phyloP scores from a whole-genome alignment of 2,888 invertebrate genomes.

The Lagria hirta region DNA sequence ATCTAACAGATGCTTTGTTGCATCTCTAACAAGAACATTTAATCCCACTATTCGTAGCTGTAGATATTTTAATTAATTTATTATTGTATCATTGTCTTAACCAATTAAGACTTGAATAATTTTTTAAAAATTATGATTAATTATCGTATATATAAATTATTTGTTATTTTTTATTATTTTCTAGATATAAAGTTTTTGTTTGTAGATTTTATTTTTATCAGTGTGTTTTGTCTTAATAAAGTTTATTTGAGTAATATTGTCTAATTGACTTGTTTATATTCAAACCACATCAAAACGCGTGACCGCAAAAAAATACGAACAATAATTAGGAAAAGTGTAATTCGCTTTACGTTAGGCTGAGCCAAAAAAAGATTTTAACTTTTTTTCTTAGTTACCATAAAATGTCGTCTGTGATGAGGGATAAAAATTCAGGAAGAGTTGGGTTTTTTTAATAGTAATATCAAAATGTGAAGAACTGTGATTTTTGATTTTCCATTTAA shows the following conservation, averaged over 20 bases:
- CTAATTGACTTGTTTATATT: no score
- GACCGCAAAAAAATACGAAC: no score
- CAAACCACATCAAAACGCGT: no score
- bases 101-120: slow-evolving; percentile 17
- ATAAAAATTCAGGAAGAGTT: no score
- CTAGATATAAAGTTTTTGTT: slow-evolving; percentile 36
- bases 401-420: no score
- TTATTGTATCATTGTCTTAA: slow-evolving; percentile 32
- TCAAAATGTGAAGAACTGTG: no score
- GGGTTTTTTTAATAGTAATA: no score
- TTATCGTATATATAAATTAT: slow-evolving; percentile 21
- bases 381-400: no score
- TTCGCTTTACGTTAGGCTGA: no score
- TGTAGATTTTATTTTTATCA: slow-evolving; percentile 39
- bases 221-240: slow-evolving; percentile 44
- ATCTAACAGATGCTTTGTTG: slow-evolving; percentile 43
- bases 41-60: slow-evolving; percentile 34
- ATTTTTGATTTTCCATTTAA: no score
- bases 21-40: slow-evolving; percentile 39
- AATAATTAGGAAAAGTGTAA: no score
- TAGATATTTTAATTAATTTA: slow-evolving; percentile 42
- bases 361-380: no score
- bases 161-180: slow-evolving; percentile 27
- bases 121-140: slow-evolving; percentile 27
- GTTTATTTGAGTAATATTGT: slow-evolving; percentile 40